Evolutionary conservation across 2,888 invertebrate species (phyloP).

Genomic region (Hartigia nigra): DNA sequence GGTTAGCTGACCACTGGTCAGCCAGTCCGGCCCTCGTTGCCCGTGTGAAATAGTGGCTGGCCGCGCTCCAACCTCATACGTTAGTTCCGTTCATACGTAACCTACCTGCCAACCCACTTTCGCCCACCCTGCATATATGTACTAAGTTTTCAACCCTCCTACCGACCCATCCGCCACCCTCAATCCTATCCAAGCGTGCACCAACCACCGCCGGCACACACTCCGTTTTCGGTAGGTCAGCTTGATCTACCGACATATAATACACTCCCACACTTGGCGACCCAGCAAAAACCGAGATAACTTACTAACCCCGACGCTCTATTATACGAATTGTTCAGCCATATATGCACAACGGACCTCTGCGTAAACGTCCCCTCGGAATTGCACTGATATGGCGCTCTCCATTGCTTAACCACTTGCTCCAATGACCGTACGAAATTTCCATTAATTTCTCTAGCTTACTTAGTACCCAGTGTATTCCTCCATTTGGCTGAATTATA

Average conservation of each 20-base stretch:
- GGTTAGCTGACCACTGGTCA: conserved; percentile 51
- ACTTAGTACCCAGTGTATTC: not conserved
- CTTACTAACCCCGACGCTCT: conserved; percentile 27
- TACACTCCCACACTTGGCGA: conserved; percentile 16
- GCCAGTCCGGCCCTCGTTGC: conserved; percentile 42
- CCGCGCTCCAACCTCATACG: conserved; percentile 60
- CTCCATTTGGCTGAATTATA: not conserved
- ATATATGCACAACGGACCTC: conserved; percentile 17
- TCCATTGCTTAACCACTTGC: not conserved
- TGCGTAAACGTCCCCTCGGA: conserved; percentile 12
- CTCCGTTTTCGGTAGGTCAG: conserved; percentile 34
- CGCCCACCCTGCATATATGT: conserved; percentile 17
- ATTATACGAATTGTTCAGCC: conserved; percentile 34
- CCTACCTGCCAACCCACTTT: conserved; percentile 49
- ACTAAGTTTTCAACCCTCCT: conserved; percentile 10
- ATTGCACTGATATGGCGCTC: conserved; percentile 14
- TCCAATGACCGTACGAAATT: not conserved
- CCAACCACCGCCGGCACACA: conserved; percentile 18
- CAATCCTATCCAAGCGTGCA: conserved; percentile 15
- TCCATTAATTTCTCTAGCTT: conserved; percentile 1
- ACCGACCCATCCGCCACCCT: conserved; percentile 14
- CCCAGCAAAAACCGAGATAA: conserved; percentile 35
- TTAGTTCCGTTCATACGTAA: conserved; percentile 60
- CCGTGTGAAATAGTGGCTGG: conserved; percentile 62
- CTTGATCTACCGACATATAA: conserved; percentile 35